A percentile compares a stretch with the other conserved stretches of the same genome.
These are phyloP conservation scores for Lordiphosa fenestrarum DNA, from an alignment of 2,888 invertebrate species.

Conservation along the genomic window DNA sequence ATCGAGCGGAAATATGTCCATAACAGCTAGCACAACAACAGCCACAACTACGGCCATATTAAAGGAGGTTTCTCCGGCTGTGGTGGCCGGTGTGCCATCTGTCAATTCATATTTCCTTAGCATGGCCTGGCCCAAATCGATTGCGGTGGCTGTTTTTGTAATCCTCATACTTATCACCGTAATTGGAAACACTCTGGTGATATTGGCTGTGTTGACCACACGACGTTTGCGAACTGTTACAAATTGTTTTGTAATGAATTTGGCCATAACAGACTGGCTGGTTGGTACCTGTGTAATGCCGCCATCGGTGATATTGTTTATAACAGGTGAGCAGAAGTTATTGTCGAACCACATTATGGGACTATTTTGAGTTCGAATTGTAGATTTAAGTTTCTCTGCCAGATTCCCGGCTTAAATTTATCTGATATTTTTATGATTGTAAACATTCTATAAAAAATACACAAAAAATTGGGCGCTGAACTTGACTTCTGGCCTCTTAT, in stretches of 20 bases:
- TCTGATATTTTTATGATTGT: too few relatives aligned
- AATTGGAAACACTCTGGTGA: conserved; percentile 93
- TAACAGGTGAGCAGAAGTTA: conserved; percentile 85
- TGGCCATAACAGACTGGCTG: conserved; percentile 95
- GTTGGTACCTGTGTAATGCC: conserved; percentile 98
- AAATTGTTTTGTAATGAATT: conserved; percentile 96
- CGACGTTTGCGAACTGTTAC: conserved; percentile 94
- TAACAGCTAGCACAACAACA: conserved; percentile 8
- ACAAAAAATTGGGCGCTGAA: too few relatives aligned
- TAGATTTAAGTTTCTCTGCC: too few relatives aligned
- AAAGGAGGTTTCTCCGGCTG: conserved; percentile 7
- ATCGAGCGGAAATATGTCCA: conserved; percentile 9
- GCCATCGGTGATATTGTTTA: conserved; percentile 92
- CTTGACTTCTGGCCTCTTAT: too few relatives aligned
- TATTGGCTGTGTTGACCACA: conserved; percentile 92
- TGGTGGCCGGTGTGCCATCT: conserved; percentile 24
- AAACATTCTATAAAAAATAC: too few relatives aligned
- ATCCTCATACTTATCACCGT: conserved; percentile 87
- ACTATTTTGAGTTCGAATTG: too few relatives aligned
- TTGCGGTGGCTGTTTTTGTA: conserved; percentile 84
- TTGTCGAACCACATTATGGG: too few relatives aligned
- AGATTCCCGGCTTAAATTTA: too few relatives aligned
- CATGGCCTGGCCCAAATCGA: conserved; percentile 82
- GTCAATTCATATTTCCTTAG: conserved; percentile 59
- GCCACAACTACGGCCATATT: conserved; percentile 12